Evolutionary conservation across 2,888 invertebrate species (phyloP), one percentile per base, ranked within the genome.

Genomic region (Ctenicera cuprea): DNA sequence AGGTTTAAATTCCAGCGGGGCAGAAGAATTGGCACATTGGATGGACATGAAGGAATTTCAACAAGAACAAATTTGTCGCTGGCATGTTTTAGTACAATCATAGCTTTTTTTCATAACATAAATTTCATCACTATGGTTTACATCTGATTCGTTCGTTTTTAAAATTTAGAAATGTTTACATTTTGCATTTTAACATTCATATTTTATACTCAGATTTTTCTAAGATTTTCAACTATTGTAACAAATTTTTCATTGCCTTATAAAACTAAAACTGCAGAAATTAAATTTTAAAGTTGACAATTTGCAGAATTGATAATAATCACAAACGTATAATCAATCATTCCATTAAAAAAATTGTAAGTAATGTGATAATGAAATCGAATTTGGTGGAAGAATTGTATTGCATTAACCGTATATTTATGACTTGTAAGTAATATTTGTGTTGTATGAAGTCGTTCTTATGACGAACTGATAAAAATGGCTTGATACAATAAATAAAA

Each of bases 1-100:
- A 71, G 98, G 98, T 5, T 90, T 95, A 85, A 97, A 95, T 88
- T 94, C 96, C 80, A 96, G 97, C 69, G 97, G 97, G 20, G 94
- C 96, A 66, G 97, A 97, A 85, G 97, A 97, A 87, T 90, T 94
- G 69, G 92, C 95, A 20, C 97, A 98, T 86, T 98, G 97, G 97
- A 93, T 94, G 86, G 97, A 97, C 83, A 95, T 97, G 91, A 92
- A 96, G 79, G 95, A 96, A 83, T 91, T 93, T 33, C 94, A 94
- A 79, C 95, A 96, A 30, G 95, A 96, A 83, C 95, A 97, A 88
- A 93, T 97, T 73, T 95, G 96, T 84, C 93, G 97, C 67, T 98
- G 97, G 98, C 97, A 98, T 87, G 93, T 97, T 38, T 88, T 98
- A 75, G 91, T 97, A 80, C 93, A 93, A 85, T 93, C 93, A 85